Base-by-base conservation (phyloP, 2,797 vertebrate genomes). In the Argyrosomus regius region DNA sequence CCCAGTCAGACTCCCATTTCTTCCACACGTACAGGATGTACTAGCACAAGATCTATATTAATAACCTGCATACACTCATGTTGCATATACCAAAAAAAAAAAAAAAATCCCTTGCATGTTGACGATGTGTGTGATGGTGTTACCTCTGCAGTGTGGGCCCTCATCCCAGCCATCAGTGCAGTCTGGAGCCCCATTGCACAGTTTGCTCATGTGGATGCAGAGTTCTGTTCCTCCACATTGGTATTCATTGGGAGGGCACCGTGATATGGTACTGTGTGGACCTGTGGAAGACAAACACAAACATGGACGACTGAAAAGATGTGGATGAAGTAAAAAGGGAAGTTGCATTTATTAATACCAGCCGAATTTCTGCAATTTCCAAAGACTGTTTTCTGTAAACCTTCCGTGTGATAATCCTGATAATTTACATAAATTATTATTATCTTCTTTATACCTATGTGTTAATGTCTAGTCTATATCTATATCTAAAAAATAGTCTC, bases 141-240 rank as follows among this genome's bases (percentile, higher is more conserved):
- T 96, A 99, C 98, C 98, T 96, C 97, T 93, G 88, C 98, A 99
- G 93, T 98, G 97, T 0, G 97, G 83, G 0, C 98, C 98, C 89
- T 99, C 98, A 0, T 99, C 98, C 1, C 96, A 97, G 84, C 97
- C 97, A 0, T 99, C 97, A 0, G 94, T 87, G 72, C 98, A 99
- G 94, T 99, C 97, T 0, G 96, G 88, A 35, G 92, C 79, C 0
- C 97, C 97, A 0, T 99, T 96, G 91, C 98, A 99, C 79, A 99
- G 95, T 50, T 96, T 98, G 91, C 95, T 95, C 97, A 99, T 97
- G 90, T 93, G 97, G 56, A 99, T 95, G 90, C 98, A 99, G 14
- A 97, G 88, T 78, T 99, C 98, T 0, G 97, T 97, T 80, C 98
- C 98, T 85, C 97, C 95, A 87, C 98, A 99, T 89, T 97, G 97